Evolutionary conservation across 2,113 vertebrate genomes (phyloP).

Genomic region (Oplegnathus fasciatus): DNA sequence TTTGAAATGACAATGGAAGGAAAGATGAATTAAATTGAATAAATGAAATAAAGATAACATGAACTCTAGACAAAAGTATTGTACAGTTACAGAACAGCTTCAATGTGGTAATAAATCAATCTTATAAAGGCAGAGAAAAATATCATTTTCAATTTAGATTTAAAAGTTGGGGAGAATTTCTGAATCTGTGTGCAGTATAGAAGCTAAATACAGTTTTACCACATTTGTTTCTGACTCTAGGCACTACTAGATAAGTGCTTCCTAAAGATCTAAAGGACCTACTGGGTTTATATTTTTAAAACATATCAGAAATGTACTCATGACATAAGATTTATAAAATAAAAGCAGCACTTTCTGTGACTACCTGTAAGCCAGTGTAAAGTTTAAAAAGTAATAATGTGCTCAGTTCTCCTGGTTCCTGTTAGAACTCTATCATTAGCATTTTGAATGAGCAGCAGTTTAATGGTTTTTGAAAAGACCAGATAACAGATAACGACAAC

Average conservation of each 20-base stretch:
- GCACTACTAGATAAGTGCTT: not conserved
- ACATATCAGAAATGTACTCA: not conserved
- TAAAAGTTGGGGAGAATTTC: not conserved
- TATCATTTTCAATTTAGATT: not conserved
- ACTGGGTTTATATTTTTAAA: not conserved
- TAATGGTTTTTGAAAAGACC: not conserved
- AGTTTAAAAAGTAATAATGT: not conserved
- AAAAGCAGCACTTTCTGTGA: not conserved
- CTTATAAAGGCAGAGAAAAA: not conserved
- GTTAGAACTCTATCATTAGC: too few relatives aligned
- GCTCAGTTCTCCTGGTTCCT: not conserved
- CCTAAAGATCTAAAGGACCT: not conserved
- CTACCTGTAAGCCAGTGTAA: conserved; percentile 11
- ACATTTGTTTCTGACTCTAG: not conserved
- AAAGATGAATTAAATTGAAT: not conserved
- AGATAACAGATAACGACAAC: not conserved
- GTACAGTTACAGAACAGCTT: not conserved
- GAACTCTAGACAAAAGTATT: too few relatives aligned
- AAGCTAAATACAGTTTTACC: not conserved
- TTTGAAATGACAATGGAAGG: not conserved
- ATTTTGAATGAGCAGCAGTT: not conserved
- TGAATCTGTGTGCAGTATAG: not conserved
- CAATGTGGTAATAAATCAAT: not conserved
- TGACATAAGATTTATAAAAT: not conserved
- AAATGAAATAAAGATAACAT: too few relatives aligned